Percentiles rank a stretch among this genome's conserved stretches.
Conservation (phyloP, 2,113 vertebrate species). For the Haemorhous mexicanus region DNA sequence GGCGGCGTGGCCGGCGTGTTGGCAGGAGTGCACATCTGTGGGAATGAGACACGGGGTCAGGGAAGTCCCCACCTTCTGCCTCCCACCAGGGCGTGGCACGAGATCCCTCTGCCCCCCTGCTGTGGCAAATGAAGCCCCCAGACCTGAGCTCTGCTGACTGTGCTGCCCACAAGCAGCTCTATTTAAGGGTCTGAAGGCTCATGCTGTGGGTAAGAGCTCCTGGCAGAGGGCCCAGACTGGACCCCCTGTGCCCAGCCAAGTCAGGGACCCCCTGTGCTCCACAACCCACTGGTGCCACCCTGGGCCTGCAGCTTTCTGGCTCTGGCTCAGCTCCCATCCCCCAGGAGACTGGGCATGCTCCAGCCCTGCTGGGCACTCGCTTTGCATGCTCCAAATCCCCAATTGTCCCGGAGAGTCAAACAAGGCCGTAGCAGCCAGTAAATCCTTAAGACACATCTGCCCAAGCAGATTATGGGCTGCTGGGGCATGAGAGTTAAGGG, state of each 20-base stretch:
- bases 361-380: background rate
- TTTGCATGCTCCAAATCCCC: background rate
- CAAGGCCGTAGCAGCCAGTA: background rate
- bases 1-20: constrained; percentile 97
- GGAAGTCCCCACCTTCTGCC: background rate
- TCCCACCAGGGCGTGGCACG: background rate
- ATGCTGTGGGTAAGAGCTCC: background rate
- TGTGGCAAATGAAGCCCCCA: fast-evolving
- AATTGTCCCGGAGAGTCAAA: background rate
- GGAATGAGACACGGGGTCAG: constrained; percentile 1
- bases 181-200: background rate
- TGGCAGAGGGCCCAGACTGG: background rate
- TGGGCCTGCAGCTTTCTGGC: background rate
- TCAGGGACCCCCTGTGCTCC: fast-evolving
- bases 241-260: background rate
- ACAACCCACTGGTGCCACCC: background rate
- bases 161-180: background rate
- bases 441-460: constrained; percentile 41
- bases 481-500: fast-evolving
- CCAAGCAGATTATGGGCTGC: background rate
- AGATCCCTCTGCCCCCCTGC: background rate
- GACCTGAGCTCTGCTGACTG: fast-evolving
- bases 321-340: background rate
- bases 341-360: fast-evolving
- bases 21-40: constrained; percentile 96